Conservation (phyloP, 2,888 invertebrate species). For the Aquatica leii region DNA sequence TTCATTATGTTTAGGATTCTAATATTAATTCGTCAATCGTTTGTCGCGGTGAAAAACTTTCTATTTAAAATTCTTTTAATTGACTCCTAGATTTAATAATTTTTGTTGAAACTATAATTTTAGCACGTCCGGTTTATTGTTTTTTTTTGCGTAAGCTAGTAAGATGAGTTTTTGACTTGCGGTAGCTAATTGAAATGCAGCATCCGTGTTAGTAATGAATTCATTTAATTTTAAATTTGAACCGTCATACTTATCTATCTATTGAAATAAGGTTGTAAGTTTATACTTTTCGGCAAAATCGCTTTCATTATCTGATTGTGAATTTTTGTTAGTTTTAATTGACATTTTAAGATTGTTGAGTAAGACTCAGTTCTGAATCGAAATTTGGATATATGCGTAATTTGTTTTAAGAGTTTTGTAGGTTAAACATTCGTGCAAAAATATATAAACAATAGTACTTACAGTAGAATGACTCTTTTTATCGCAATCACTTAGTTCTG, state of each 20-base stretch:
- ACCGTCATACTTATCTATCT: constrained; percentile 17
- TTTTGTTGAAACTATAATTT: constrained; percentile 17
- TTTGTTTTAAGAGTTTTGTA: neutral
- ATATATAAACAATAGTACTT: constrained; percentile 1
- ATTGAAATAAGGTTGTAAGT: constrained; percentile 8
- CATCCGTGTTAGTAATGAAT: constrained; percentile 14
- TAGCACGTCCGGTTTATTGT: constrained; percentile 14
- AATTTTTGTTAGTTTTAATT: neutral
- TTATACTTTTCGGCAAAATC: neutral
- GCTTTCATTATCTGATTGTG: neutral
- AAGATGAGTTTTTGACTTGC: constrained; percentile 3
- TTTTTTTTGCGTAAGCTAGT: constrained; percentile 18
- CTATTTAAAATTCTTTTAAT: constrained; percentile 16
- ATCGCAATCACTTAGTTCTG: neutral
- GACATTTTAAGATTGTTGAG: neutral
- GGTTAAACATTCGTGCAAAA: neutral
- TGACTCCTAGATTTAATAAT: constrained; percentile 1
- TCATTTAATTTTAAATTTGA: constrained; percentile 1
- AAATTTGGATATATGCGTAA: neutral
- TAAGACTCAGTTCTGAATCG: neutral
- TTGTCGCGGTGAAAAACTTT: constrained; percentile 17
- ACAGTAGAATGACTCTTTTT: neutral
- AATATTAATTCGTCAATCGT: constrained; percentile 17
- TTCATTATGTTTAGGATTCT: constrained; percentile 12
- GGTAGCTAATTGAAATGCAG: constrained; percentile 11